phyloP scores from a whole-genome alignment of 2,888 invertebrate species.

The Troides helena region DNA sequence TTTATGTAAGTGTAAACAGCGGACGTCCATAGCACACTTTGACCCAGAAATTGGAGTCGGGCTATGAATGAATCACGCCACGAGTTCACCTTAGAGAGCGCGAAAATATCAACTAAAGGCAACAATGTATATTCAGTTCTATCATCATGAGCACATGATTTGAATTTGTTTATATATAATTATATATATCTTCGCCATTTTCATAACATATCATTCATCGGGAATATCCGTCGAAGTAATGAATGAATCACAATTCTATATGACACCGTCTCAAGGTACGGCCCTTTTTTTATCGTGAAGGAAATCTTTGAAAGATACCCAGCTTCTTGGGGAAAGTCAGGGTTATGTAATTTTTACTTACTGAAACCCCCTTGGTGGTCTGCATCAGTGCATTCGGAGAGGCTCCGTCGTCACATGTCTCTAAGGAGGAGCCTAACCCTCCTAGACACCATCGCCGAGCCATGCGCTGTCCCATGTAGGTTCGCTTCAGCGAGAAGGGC shows the following conservation, averaged over 20 bases:
- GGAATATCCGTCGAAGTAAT: constrained; percentile 43
- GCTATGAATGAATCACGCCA: constrained; percentile 49
- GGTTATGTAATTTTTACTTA: too few relatives aligned
- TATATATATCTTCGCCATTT: background rate
- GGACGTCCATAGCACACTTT: constrained; percentile 37
- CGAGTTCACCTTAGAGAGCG: constrained; percentile 33
- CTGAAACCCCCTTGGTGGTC: too few relatives aligned
- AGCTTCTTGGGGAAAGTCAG: too few relatives aligned
- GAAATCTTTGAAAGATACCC: too few relatives aligned
- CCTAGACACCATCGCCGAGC: too few relatives aligned
- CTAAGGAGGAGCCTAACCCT: too few relatives aligned
- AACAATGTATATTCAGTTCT: constrained; percentile 36
- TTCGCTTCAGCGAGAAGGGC: too few relatives aligned
- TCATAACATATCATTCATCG: constrained; percentile 39
- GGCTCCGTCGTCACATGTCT: too few relatives aligned
- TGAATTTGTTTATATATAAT: constrained; percentile 24
- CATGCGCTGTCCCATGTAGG: too few relatives aligned
- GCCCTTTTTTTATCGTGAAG: too few relatives aligned
- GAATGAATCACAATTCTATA: constrained; percentile 51
- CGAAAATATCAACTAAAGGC: constrained; percentile 34
- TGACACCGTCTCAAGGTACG: too few relatives aligned
- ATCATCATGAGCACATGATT: constrained; percentile 31
- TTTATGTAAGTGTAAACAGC: constrained; percentile 14
- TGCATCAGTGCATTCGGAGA: too few relatives aligned
- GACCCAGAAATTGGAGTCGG: constrained; percentile 51